Evolutionary conservation across 2,888 invertebrate genomes (phyloP), one percentile per base, ranked within the genome.

Genomic region (Rhodophaea formosa): DNA sequence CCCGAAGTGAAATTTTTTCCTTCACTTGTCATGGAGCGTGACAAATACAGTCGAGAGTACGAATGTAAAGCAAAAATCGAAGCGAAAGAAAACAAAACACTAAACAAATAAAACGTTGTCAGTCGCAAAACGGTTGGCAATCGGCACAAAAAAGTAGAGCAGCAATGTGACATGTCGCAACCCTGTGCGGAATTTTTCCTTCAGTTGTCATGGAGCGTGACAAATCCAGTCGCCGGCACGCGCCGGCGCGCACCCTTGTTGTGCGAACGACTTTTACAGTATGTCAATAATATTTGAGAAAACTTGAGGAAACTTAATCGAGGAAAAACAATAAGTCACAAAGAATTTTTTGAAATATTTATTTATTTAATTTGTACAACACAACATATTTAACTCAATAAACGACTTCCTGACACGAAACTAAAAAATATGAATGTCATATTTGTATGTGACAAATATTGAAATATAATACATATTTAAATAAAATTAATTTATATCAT

Each of bases 181-280:
- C 70, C 71, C 71, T 71, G 53, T 58, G 60, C 63, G 62, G 51
- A 68, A 75, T 76, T 80, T 80, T 77, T 75, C 72, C 71, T 66
- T 64, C 65, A 71, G 69, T 77, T 79, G 74, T 79, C 79, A 61
- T 76, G 78, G 64, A 84, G 79, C 84, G 81, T 85, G 82, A 81
- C 84, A 84, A 80, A 78, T 75, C 72, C 71, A 72, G 70, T 66
- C 67, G 63, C 12, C n/a, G 52, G 78, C 79, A 82, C 80, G 84
- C 83, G 79, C 69, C 80, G 69, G 60, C 80, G 81, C 79, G 72
- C 82, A 82, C 82, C 80, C 82, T 76, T 62, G 63, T 42, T 49
- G 47, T 45, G 58, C 55, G 57, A 58, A 61, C 56, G 57, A 47
- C 54, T 61, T 64, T 55, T 59, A 61, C 51, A 45, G 47, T 44